Evolutionary conservation across 2,888 invertebrate genomes (phyloP), one percentile per base, ranked within the genome.

Genomic region (Cerastis rubricosa): DNA sequence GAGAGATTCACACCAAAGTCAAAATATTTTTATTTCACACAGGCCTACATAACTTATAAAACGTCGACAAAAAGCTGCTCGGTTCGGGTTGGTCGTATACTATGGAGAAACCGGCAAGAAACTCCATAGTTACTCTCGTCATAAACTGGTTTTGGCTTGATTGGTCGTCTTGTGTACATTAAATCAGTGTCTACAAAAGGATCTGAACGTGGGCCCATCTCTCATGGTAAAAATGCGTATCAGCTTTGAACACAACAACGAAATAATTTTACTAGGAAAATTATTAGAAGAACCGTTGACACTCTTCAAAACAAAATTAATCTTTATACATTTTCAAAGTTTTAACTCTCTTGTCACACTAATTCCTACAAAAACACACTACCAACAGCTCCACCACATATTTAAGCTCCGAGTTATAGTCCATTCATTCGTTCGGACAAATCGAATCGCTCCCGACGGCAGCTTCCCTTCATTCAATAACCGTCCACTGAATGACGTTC

Each of bases 401-500:
- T 73, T 72, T 75, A 80, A 80, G 80, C 79, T 78, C 82, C 83
- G 79, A 92, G 94, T 96, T 95, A 96, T 95, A 90, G 94, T 93
- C 96, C 93, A 96, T 96, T 96, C 95, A 96, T 93, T 84, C 85
- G 87, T 89, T 86, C 88, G 86, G 90, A 93, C 93, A 94, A 95
- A 95, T 95, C 93, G 93, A 94, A 94, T 82, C 84, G 86, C 79
- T 83, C 76, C 76, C 45, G 65, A 88, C 81, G 54, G 69, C 84
- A 81, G 90, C 92, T 91, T 94, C 93, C 93, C 92, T 92, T 93
- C 95, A 88, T 88, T 94, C 94, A 94, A 91, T 92, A 90, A 91
- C 86, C 87, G 82, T 88, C 80, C 77, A 78, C 85, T 89, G 90
- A 92, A 91, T 91, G 91, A 90, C 88, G 82, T 76, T 72, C 87